Base-by-base conservation (phyloP, 2,888 invertebrate genomes). In the Morpho achilles region DNA sequence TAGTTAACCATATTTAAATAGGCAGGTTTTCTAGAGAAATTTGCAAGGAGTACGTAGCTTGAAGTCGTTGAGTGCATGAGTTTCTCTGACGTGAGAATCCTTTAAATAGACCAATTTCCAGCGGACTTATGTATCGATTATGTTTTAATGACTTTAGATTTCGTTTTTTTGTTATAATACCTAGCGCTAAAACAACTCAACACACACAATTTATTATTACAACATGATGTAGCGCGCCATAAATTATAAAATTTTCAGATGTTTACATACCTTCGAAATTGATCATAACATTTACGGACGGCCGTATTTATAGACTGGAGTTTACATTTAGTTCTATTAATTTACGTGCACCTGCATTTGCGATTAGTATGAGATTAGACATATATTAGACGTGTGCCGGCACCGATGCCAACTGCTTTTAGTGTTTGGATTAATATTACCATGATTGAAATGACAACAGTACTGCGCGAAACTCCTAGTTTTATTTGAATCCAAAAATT, bases 291-390 rank as follows among this genome's bases (percentile, higher is more conserved):
- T 53, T 56, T 32, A 54, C 46, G 40, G 32, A 32, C 41, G 22
- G n/a, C 41, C 42, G 16, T 61, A 59, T 59, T 56, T 53, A 56
- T 56, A 60, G 56, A 56, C 16, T 52, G 48, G 47, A 47, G 56
- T 56, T 53, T 44, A 61, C 45, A 53, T 53, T 53, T 45, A 23
- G 23, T 58, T 58, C 51, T 55, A 61, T 53, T 56, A 55, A 58
- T 55, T 61, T 42, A 8, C 50, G 55, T 56, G 50, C 61, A 61
- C 61, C 61, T 59, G 61, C 56, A 61, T 61, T 52, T 39, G 50
- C 43, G 53, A 61, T 61, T 59, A 59, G 50, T 44, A 47, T 56
- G 22, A 45, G 56, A 45, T 56, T 56, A 53, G 59, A 56, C 50
- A 44, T 50, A 45, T 41, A 46, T 53, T 2, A 53, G 50, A 53